Percentiles rank a stretch among this genome's conserved stretches.
phyloP scores from a whole-genome alignment of 2,888 invertebrate genomes.

The Sabatieria punctata region DNA sequence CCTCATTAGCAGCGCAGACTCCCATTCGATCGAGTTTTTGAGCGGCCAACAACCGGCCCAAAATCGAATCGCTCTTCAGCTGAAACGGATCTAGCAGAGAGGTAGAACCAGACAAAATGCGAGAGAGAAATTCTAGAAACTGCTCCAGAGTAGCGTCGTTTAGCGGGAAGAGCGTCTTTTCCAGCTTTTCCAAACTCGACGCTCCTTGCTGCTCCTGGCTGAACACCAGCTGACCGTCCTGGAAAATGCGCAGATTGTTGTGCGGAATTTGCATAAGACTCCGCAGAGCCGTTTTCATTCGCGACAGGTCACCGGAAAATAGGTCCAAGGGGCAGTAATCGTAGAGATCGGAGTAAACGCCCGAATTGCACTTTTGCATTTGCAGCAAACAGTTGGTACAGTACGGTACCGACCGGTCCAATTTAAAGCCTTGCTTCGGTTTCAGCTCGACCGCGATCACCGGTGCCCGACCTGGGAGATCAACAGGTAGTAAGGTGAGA shows the following conservation, averaged over 20 bases:
- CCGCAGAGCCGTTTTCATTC: not conserved
- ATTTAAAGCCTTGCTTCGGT: not conserved
- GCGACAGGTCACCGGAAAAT: not conserved
- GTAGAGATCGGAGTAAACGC: not conserved
- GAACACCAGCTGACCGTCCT: not conserved
- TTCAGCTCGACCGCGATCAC: slow-evolving; percentile 1
- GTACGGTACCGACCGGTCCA: not conserved
- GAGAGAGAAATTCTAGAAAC: no score
- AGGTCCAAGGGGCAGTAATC: not conserved
- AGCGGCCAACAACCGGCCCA: no score
- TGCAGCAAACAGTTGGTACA: not conserved
- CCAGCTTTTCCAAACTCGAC: no score
- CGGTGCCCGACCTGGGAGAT: no score
- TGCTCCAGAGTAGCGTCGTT: no score
- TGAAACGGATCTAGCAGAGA: no score
- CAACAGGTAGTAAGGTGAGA: no score
- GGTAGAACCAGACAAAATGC: no score
- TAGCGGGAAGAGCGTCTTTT: no score
- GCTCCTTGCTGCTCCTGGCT: not conserved
- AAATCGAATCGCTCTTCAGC: no score
- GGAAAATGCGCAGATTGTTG: not conserved
- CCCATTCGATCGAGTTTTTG: no score
- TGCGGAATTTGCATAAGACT: not conserved
- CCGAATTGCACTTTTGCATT: not conserved
- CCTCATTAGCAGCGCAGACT: no score